Evolutionary conservation across 2,888 invertebrate species (phyloP).

Genomic region (Volucella bombylans): DNA sequence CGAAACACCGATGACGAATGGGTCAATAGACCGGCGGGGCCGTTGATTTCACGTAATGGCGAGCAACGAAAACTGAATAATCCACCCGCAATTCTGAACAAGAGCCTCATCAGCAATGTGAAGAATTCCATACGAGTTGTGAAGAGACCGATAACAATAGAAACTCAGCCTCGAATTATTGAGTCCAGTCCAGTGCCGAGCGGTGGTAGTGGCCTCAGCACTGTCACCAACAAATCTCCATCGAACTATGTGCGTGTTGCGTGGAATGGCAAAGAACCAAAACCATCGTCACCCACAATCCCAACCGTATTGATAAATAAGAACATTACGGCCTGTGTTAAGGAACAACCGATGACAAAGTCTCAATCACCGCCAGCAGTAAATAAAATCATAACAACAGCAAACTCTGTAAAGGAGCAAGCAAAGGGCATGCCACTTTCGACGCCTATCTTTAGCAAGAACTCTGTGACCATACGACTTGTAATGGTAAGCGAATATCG

Average conservation of each 20-base stretch:
- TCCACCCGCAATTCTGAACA: conserved; percentile 48
- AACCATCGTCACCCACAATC: conserved; percentile 49
- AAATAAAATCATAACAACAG: conserved; percentile 52
- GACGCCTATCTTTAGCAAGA: conserved; percentile 58
- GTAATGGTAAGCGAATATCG: conserved; percentile 56
- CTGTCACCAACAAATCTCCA: neutral
- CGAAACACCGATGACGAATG: conserved; percentile 76
- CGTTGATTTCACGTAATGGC: conserved; percentile 62
- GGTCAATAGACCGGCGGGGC: conserved; percentile 60
- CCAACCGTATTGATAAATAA: conserved; percentile 48
- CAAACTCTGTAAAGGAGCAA: conserved; percentile 42
- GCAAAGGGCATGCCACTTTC: conserved; percentile 33
- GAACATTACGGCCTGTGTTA: conserved; percentile 17
- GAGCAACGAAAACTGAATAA: conserved; percentile 68
- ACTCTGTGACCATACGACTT: conserved; percentile 59
- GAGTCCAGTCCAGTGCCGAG: conserved; percentile 15
- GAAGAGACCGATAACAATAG: conserved; percentile 26
- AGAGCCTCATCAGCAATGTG: conserved; percentile 14
- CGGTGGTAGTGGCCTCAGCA: no score
- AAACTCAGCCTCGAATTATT: conserved; percentile 7
- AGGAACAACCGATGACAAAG: conserved; percentile 31
- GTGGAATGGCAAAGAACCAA: conserved; percentile 60
- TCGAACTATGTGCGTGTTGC: conserved; percentile 49
- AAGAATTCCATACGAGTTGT: conserved; percentile 29
- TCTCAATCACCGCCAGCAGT: conserved; percentile 22